A percentile compares a stretch with the other conserved stretches of the same genome.
These are phyloP conservation scores for Macrobrachium rosenbergii DNA, from an alignment of 1,140 invertebrate genomes.

Conservation along the genomic window DNA sequence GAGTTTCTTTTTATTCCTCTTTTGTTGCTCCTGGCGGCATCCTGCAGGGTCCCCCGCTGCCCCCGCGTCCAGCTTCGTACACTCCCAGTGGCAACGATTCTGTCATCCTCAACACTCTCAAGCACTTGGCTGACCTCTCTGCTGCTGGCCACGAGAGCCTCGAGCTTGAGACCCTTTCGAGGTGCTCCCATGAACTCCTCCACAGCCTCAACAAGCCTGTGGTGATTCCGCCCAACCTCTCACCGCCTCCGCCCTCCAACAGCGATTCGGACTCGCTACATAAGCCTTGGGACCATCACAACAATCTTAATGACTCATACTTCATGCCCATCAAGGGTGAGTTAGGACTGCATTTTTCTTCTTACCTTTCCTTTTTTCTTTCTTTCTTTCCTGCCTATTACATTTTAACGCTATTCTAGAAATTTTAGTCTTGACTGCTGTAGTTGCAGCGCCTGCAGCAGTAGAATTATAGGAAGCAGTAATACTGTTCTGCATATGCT, in stretches of 20 bases:
- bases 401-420: neutral
- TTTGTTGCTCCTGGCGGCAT: slow-evolving; percentile 24
- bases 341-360: slow-evolving; percentile 7
- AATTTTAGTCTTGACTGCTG: no score
- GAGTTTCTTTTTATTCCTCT: slow-evolving; percentile 18
- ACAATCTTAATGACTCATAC: slow-evolving; percentile 64
- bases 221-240: slow-evolving; percentile 45
- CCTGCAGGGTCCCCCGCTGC: slow-evolving; percentile 59
- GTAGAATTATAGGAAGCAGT: no score
- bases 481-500: no score
- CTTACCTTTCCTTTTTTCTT: neutral
- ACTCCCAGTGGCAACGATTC: slow-evolving; percentile 55
- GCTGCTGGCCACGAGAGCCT: slow-evolving; percentile 52
- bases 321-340: slow-evolving; percentile 64
- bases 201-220: slow-evolving; percentile 58
- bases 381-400: neutral
- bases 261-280: slow-evolving; percentile 53
- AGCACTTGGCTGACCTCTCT: slow-evolving; percentile 60
- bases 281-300: slow-evolving; percentile 64
- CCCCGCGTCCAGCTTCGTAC: slow-evolving; percentile 51
- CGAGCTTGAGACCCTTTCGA: slow-evolving; percentile 55
- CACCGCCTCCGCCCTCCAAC: slow-evolving; percentile 53
- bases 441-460: no score
- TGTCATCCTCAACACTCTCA: slow-evolving; percentile 58
- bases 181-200: slow-evolving; percentile 54